Conservation (phyloP, 2,113 vertebrate genomes). For the Zingel zingel region DNA sequence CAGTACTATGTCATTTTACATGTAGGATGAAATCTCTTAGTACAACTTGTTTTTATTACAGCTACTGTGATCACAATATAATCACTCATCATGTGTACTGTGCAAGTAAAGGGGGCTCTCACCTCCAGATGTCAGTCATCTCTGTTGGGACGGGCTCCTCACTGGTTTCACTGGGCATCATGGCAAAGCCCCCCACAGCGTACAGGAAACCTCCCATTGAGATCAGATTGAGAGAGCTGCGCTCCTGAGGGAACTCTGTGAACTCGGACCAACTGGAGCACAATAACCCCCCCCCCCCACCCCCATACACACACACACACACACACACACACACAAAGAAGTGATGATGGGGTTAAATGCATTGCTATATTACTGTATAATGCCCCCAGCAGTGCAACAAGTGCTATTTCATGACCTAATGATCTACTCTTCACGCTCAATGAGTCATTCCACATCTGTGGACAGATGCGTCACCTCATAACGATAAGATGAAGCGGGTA, state of each 20-base stretch:
- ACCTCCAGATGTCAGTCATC: slow-evolving; percentile 97
- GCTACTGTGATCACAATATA: background rate
- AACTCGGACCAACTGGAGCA: slow-evolving; percentile 90
- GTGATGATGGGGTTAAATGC: slow-evolving; percentile 32
- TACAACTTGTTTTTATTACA: background rate
- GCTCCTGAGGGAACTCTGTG: slow-evolving; percentile 94
- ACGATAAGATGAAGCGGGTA: slow-evolving; percentile 4
- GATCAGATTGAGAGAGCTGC: slow-evolving; percentile 92
- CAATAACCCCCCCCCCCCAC: background rate
- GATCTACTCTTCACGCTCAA: slow-evolving; percentile 3
- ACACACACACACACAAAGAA: background rate
- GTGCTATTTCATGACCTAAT: slow-evolving; percentile 52
- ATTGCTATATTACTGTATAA: slow-evolving; percentile 18
- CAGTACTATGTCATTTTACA: background rate
- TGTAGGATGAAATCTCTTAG: background rate
- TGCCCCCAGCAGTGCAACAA: background rate
- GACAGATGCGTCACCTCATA: slow-evolving; percentile 43
- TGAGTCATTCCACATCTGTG: slow-evolving; percentile 49
- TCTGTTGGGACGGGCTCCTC: slow-evolving; percentile 93
- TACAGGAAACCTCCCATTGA: slow-evolving; percentile 88
- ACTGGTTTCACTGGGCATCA: slow-evolving; percentile 89
- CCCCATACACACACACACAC: background rate
- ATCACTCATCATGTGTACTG: background rate
- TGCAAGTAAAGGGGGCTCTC: slow-evolving; percentile 30
- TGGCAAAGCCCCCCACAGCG: slow-evolving; percentile 93